Evolutionary conservation across 1,140 invertebrate genomes (phyloP).

Genomic region (Acyrthosiphon pisum): DNA sequence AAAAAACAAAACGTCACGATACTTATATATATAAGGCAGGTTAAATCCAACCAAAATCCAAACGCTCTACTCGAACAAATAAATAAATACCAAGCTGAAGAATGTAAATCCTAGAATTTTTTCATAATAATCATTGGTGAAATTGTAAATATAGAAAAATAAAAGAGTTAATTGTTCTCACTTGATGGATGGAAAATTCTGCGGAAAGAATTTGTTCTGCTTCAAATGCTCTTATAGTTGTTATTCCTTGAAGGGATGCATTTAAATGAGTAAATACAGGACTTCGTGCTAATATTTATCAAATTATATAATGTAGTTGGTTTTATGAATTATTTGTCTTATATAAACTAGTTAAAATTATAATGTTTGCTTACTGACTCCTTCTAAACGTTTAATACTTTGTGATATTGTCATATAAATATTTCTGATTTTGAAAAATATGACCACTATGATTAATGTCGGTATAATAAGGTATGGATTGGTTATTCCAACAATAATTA

Average conservation of each 20-base stretch:
- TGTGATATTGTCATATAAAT: background rate
- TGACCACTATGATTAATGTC: background rate
- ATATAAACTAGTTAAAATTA: background rate
- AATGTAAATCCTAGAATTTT: conserved; percentile 68
- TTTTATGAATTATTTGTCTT: background rate
- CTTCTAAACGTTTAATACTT: conserved; percentile 3
- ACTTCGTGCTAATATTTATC: conserved; percentile 70
- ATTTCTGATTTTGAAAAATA: conserved; percentile 11
- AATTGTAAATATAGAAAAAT: background rate
- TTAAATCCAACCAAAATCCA: conserved; percentile 80
- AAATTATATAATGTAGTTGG: background rate
- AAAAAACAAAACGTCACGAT: conserved; percentile 78
- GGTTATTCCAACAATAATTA: background rate
- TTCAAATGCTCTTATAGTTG: conserved; percentile 86
- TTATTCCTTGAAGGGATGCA: conserved; percentile 85
- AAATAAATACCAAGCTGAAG: conserved; percentile 76
- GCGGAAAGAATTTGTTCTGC: conserved; percentile 79
- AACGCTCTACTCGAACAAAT: conserved; percentile 82
- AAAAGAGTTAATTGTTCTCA: conserved; percentile 9
- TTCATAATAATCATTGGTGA: background rate
- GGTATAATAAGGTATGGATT: background rate
- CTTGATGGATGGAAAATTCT: conserved; percentile 83
- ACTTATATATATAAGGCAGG: conserved; percentile 76
- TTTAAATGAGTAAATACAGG: conserved; percentile 89
- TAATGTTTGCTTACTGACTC: conserved; percentile 14